phyloP scores from a whole-genome alignment of 2,888 invertebrate species.

The Temnothorax ravouxi region DNA sequence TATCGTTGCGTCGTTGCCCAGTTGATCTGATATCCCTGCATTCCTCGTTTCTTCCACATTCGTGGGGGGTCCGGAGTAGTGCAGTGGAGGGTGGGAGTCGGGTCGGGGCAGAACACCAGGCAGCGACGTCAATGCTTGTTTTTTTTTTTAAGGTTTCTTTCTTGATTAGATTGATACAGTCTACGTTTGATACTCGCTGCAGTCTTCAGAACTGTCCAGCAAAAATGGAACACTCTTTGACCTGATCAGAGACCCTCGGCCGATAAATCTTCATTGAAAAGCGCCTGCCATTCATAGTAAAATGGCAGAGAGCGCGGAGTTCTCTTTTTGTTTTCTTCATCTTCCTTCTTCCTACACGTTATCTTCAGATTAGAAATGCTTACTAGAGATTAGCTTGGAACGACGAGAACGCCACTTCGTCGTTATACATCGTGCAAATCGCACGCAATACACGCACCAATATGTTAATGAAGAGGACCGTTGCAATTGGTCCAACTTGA shows the following conservation, averaged over 20 bases:
- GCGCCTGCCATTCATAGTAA: conserved; percentile 50
- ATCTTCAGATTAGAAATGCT: conserved; percentile 49
- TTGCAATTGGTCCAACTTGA: conserved; percentile 49
- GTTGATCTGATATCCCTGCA: conserved; percentile 72
- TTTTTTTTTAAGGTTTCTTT: conserved; percentile 75
- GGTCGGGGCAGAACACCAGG: conserved; percentile 77
- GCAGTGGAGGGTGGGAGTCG: conserved; percentile 28
- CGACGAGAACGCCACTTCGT: conserved; percentile 50
- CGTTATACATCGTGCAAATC: conserved; percentile 60
- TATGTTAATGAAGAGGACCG: conserved; percentile 52
- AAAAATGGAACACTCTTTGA: conserved; percentile 84
- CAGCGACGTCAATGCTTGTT: conserved; percentile 84
- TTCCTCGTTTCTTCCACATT: conserved; percentile 60
- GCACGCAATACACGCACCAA: conserved; percentile 57
- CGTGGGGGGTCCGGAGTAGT: conserved; percentile 38
- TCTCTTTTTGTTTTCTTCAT: conserved; percentile 44
- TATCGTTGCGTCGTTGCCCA: conserved; percentile 86
- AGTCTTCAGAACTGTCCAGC: conserved; percentile 85
- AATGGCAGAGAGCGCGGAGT: conserved; percentile 27
- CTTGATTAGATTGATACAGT: conserved; percentile 87
- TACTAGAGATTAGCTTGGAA: conserved; percentile 51
- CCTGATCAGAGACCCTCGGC: conserved; percentile 78
- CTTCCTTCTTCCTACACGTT: conserved; percentile 20
- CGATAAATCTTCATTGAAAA: conserved; percentile 67
- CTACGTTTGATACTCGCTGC: conserved; percentile 86